phyloP scores from a whole-genome alignment of 2,888 invertebrate species.

The Exocentrus adspersus region DNA sequence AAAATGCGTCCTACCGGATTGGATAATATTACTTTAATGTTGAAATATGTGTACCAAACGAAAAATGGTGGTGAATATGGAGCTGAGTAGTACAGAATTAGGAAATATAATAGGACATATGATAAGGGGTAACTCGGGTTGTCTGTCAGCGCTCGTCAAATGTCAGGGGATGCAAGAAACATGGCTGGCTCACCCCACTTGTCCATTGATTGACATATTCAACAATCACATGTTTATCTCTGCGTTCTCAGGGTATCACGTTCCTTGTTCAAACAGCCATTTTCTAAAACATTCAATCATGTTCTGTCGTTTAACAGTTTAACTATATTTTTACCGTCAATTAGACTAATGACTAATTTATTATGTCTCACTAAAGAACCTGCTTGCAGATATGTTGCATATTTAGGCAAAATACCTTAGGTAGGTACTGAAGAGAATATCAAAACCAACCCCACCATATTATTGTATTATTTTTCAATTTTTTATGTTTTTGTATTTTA shows the following conservation, averaged over 20 bases:
- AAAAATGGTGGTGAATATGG: neutral
- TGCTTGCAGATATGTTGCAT: no score
- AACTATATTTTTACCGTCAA: constrained; percentile 17
- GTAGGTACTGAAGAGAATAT: no score
- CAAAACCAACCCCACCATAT: no score
- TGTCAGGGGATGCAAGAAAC: constrained; percentile 58
- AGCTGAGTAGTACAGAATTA: constrained; percentile 17
- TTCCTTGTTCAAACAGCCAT: constrained; percentile 47
- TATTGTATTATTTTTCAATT: no score
- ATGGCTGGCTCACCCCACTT: constrained; percentile 59
- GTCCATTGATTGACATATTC: constrained; percentile 60
- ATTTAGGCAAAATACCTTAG: no score
- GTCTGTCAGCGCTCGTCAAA: constrained; percentile 59
- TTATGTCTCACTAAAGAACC: no score
- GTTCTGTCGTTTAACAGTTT: constrained; percentile 40
- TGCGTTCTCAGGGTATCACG: constrained; percentile 56
- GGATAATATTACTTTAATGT: constrained; percentile 4
- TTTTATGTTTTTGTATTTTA: no score
- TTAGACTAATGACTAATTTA: constrained; percentile 3
- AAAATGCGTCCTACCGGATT: constrained; percentile 1
- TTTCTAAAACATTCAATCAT: constrained; percentile 49
- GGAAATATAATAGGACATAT: constrained; percentile 50
- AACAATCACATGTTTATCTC: constrained; percentile 60
- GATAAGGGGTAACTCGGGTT: constrained; percentile 56
- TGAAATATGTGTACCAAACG: neutral